Base-by-base conservation (phyloP, 2,113 vertebrate species). In the Ceuthmochares aereus region DNA sequence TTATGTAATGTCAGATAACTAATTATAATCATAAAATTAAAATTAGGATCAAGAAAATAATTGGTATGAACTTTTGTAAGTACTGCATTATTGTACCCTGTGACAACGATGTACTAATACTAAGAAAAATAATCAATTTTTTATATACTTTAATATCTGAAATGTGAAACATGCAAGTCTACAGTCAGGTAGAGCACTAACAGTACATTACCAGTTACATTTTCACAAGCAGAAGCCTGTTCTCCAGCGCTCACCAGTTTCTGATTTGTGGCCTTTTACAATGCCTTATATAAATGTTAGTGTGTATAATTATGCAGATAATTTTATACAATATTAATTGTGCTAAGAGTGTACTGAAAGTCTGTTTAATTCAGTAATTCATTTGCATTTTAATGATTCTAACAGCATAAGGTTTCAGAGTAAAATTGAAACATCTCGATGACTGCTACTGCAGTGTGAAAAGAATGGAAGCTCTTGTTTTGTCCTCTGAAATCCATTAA, bases 281-380 rank as follows among this genome's bases (percentile, higher is more conserved):
- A 52, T 98, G 83, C 94, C 96, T 97, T 97, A 96, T 98, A 93
- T 97, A 97, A 98, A 97, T 55, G 77, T 97, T 93, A 80, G 63
- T 95, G 42, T 95, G 90, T 96, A 96, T 97, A 96, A 97, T 98
- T 97, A 97, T 26, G 40, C 94, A 96, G 97, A 97, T 98, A 98
- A 98, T 98, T 97, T 97, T 98, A 96, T 98, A 97, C 93, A 97
- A 95, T 98, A 96, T 98, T 98, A 98, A 96, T 98, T 98, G 96
- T 92, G 90, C 94, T 98, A 97, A 95, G 87, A 98, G 96, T 95
- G 78, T 79, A 97, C 87, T 89, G 86, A 85, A 97, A 97, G 82
- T 97, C 91, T 96, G 94, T 95, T 98, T 98, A 97, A 97, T 97
- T 97, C 97, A 96, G 94, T 97, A 96, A 97, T 97, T 97, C 93